These are phyloP conservation scores for Gymnopithys bicolor DNA, from an alignment of 2,797 vertebrate species.

Conservation along the genomic window DNA sequence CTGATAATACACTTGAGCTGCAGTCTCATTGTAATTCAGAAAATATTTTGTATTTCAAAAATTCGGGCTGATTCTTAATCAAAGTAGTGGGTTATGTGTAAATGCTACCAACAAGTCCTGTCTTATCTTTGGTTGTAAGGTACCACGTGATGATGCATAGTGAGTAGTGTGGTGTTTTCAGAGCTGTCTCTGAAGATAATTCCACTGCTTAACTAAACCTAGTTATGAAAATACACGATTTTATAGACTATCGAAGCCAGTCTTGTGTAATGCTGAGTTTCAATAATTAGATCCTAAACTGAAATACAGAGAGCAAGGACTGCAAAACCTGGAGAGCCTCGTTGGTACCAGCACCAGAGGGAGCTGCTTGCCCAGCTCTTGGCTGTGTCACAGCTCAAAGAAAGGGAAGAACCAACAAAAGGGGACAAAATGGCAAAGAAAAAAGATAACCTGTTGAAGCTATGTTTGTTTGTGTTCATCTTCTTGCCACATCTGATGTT, in stretches of 20 bases:
- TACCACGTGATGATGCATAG: fast-evolving
- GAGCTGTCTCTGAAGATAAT: neutral
- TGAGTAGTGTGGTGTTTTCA: neutral
- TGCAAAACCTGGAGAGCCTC: neutral
- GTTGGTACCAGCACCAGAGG: conserved; percentile 74
- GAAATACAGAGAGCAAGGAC: neutral
- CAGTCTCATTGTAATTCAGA: neutral
- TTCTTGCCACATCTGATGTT: neutral
- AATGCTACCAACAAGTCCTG: neutral
- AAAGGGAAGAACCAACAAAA: neutral
- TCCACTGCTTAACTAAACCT: neutral
- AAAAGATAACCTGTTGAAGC: neutral
- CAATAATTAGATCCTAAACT: neutral
- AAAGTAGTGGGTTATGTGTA: neutral
- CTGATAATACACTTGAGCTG: neutral
- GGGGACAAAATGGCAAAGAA: neutral
- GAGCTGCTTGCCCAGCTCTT: conserved; percentile 75
- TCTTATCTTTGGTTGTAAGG: neutral
- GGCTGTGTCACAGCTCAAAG: neutral
- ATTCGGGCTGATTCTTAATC: neutral
- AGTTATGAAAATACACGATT: neutral
- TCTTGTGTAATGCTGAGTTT: neutral
- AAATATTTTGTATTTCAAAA: neutral
- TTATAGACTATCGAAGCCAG: neutral
- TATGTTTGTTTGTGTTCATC: neutral